Percentiles rank a stretch among this genome's conserved stretches.
Conservation (phyloP, 2,113 vertebrate genomes). For the Pomatorhinus ruficollis region DNA sequence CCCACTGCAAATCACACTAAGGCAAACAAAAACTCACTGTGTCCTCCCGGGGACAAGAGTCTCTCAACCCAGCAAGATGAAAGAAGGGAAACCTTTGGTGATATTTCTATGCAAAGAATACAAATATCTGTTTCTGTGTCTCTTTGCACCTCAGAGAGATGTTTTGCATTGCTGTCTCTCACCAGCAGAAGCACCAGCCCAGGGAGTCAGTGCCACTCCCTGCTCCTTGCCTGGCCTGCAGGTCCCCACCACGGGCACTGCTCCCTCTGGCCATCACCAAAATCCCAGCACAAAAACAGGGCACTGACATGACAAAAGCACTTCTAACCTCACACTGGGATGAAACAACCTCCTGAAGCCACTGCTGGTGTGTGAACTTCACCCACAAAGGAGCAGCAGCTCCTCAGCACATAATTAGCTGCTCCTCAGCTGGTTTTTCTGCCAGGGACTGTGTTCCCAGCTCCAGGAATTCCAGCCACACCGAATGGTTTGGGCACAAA, state of each 20-base stretch:
- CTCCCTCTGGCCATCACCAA: not conserved
- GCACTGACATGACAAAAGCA: not conserved
- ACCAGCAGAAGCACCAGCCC: not conserved
- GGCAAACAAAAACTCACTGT: not conserved
- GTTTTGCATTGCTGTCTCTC: not conserved
- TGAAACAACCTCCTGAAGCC: too few relatives aligned
- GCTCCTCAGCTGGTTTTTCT: too few relatives aligned
- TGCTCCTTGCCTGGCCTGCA: not conserved
- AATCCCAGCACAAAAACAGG: not conserved
- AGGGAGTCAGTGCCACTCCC: not conserved
- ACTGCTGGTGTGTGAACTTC: too few relatives aligned
- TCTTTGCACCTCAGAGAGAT: not conserved
- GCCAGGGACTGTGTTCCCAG: too few relatives aligned
- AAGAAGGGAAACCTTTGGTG: not conserved
- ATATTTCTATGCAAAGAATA: too few relatives aligned
- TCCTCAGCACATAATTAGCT: too few relatives aligned
- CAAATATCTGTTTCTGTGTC: too few relatives aligned
- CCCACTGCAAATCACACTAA: not conserved
- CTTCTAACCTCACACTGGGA: not conserved
- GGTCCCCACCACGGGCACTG: not conserved
- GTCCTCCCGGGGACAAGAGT: not conserved
- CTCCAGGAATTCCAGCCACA: too few relatives aligned
- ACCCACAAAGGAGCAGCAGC: too few relatives aligned
- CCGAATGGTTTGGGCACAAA: too few relatives aligned
- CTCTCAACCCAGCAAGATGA: not conserved